A percentile compares a stretch with the other conserved stretches of the same genome.
Evolutionary conservation across 2,888 invertebrate species (phyloP).

Genomic region (Caradrina kadenii): DNA sequence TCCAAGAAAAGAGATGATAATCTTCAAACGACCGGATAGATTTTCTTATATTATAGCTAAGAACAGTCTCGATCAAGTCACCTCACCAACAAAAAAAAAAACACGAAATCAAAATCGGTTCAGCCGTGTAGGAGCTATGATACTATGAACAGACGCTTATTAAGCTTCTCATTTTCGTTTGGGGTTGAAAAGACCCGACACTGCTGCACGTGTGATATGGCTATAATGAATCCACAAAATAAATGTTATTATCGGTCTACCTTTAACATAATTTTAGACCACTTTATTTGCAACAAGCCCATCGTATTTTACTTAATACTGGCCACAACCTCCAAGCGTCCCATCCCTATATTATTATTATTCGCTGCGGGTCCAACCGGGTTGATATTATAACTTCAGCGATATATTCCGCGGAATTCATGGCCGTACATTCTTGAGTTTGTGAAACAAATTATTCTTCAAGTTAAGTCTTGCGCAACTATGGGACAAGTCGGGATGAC

Average conservation of each 20-base stretch:
- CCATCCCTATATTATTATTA: slow-evolving; percentile 63
- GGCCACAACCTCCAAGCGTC: background rate
- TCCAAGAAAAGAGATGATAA: too few relatives aligned
- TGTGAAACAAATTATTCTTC: slow-evolving; percentile 69
- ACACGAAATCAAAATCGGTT: too few relatives aligned
- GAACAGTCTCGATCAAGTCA: too few relatives aligned
- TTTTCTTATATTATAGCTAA: too few relatives aligned
- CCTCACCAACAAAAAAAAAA: too few relatives aligned
- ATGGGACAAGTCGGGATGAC: slow-evolving; percentile 41
- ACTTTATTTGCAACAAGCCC: background rate
- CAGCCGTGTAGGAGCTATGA: too few relatives aligned
- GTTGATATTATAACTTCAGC: slow-evolving; percentile 71
- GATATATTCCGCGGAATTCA: slow-evolving; percentile 70
- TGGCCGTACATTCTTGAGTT: slow-evolving; percentile 65
- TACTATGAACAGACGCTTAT: too few relatives aligned
- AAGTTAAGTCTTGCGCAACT: slow-evolving; percentile 53
- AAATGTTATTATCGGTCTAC: background rate
- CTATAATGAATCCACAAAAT: too few relatives aligned
- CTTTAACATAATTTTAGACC: background rate
- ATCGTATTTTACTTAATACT: background rate
- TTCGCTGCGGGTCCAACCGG: slow-evolving; percentile 62
- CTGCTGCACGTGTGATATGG: too few relatives aligned
- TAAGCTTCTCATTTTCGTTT: too few relatives aligned
- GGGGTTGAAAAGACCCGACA: too few relatives aligned
- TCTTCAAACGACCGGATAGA: too few relatives aligned